Percentiles rank a stretch among this genome's conserved stretches.
phyloP scores from a whole-genome alignment of 2,797 vertebrate species.

The Thamnophis elegans region DNA sequence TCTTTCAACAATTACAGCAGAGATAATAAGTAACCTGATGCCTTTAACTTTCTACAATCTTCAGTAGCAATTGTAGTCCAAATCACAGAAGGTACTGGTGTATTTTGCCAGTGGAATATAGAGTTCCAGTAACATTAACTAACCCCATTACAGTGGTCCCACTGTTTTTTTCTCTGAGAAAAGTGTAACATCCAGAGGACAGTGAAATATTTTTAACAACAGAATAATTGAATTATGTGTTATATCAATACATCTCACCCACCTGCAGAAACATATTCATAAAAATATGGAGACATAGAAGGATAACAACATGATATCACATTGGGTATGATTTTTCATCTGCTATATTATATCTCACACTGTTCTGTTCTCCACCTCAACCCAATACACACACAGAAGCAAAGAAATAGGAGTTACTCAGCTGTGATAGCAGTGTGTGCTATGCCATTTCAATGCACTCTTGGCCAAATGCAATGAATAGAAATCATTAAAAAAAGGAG shows the following conservation, averaged over 20 bases:
- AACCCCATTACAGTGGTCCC: background rate
- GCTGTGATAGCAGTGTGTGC: background rate
- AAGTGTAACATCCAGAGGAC: background rate
- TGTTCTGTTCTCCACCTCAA: background rate
- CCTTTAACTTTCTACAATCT: background rate
- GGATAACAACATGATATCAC: background rate
- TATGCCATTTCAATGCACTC: background rate
- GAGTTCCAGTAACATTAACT: background rate
- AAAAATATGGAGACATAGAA: background rate
- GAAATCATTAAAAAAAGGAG: constrained; percentile 15
- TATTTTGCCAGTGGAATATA: background rate
- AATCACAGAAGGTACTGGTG: background rate
- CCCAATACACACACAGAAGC: background rate
- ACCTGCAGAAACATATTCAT: background rate
- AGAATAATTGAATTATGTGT: background rate
- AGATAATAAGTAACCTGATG: background rate
- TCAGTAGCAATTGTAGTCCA: background rate
- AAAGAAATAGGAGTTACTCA: background rate
- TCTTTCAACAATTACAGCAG: background rate
- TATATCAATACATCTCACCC: background rate
- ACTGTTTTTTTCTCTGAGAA: background rate
- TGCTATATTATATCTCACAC: background rate
- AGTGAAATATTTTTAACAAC: background rate
- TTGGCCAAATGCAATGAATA: constrained; percentile 24
- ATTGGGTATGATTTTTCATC: background rate